Evolutionary conservation across 1,140 invertebrate genomes (phyloP), one percentile per base, ranked within the genome.

Genomic region (Drosophila pandora): DNA sequence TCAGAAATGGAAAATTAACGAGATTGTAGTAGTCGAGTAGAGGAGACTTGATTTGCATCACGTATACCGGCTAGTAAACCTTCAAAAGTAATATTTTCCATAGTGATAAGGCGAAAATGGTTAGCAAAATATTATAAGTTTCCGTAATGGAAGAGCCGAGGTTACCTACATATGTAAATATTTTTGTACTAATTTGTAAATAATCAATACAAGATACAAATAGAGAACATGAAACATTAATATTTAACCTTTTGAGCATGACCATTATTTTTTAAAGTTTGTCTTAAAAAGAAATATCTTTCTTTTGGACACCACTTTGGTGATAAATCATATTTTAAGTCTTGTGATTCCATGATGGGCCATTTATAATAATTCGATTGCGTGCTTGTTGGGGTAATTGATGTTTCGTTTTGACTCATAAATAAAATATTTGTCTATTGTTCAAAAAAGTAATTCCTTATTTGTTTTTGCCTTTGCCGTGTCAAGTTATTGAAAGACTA

Each of bases 311-410:
- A 61, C 13, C 39, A 23, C 32, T 62, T 10, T 5, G 60, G 54
- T 58, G 68, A 59, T 64, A 57, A 30, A 74, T 56, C 77, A 82
- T 76, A 69, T 70, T 78, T 81, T 85, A 85, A 87, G 82, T 81
- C 82, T 85, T 82, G 82, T 87, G 82, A 81, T 81, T 69, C 68
- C 45, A 85, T 85, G 81, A 81, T 81, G 82, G 82, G 60, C 81
- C 82, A 85, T 75, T 85, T 82, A 77, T 81, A 82, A 82, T 81
- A 81, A 87, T 81, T 85, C 82, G 64, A 85, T 85, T 87, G 82
- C 82, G 50, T 76, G 63, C 41, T 83, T 25, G 55, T 71, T 54
- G 49, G 50, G 10, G 32, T 78, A 81, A 87, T 87, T 75, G 82
- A 85, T 81, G 73, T 77, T 49, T 8, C 10, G 56, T 39, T 50